These are phyloP conservation scores for Lathamus discolor DNA, from an alignment of 2,113 vertebrate genomes.

Conservation along the genomic window DNA sequence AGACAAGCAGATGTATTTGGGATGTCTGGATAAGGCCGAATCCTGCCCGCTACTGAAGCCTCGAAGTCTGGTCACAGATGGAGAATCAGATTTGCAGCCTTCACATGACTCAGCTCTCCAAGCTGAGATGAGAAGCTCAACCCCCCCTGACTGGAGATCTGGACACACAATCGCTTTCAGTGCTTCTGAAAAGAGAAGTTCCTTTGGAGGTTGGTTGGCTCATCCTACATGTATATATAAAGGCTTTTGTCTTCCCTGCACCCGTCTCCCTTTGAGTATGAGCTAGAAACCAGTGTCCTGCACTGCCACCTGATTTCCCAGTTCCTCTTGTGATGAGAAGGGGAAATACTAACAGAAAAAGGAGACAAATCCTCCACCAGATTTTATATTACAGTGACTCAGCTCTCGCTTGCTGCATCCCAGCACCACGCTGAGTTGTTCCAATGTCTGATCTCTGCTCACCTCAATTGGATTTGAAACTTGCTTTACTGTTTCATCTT, in stretches of 20 bases:
- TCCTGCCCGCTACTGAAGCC: neutral
- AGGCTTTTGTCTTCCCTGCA: neutral
- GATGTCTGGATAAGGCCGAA: neutral
- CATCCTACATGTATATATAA: neutral
- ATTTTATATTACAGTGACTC: neutral
- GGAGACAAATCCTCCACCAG: neutral
- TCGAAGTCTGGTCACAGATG: neutral
- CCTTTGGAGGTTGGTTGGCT: neutral
- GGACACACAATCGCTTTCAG: neutral
- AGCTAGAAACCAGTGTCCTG: neutral
- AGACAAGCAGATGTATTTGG: slow-evolving; percentile 36
- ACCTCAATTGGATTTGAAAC: neutral
- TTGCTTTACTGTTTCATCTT: neutral
- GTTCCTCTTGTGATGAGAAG: neutral
- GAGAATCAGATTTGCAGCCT: slow-evolving; percentile 41
- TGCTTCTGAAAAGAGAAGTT: neutral
- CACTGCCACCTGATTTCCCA: neutral
- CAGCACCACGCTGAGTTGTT: neutral
- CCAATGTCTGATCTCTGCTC: neutral
- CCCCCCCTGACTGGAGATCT: neutral
- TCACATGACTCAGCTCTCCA: slow-evolving; percentile 20
- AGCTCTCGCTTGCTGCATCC: neutral
- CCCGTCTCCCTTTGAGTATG: neutral
- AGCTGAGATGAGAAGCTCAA: neutral
- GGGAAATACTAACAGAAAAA: neutral